Conservation (phyloP, 2,888 invertebrate species). For the Oligia fasciuncula region DNA sequence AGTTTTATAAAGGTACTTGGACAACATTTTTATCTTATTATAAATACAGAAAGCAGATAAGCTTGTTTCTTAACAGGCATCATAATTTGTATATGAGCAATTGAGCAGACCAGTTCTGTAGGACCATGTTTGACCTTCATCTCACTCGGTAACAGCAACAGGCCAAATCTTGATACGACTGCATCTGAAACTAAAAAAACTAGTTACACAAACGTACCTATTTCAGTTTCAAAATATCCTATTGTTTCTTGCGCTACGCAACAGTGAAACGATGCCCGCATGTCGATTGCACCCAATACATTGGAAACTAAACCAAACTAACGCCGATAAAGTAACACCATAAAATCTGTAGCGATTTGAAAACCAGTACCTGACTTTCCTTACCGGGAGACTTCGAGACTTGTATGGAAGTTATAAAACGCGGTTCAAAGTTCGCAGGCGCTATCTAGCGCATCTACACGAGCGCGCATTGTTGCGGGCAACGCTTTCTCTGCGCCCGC, state of each 20-base stretch:
- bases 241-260: slow-evolving; percentile 61
- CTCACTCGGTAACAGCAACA: slow-evolving; percentile 23
- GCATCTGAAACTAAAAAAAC: slow-evolving; percentile 46
- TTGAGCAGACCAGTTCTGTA: slow-evolving; percentile 36
- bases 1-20: neutral
- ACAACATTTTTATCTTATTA: slow-evolving; percentile 19
- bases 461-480: slow-evolving; percentile 69
- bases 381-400: slow-evolving; percentile 51
- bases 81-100: slow-evolving; percentile 41
- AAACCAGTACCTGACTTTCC: slow-evolving; percentile 60
- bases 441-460: slow-evolving; percentile 74
- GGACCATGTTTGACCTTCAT: slow-evolving; percentile 45
- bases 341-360: slow-evolving; percentile 60
- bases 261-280: slow-evolving; percentile 60
- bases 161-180: slow-evolving; percentile 41
- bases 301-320: slow-evolving; percentile 62
- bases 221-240: slow-evolving; percentile 62
- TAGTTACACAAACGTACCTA: slow-evolving; percentile 49
- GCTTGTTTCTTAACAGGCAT: slow-evolving; percentile 34
- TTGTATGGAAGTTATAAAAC: slow-evolving; percentile 65
- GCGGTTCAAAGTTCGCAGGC: slow-evolving; percentile 73
- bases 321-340: slow-evolving; percentile 59
- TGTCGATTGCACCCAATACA: slow-evolving; percentile 53
- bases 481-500: slow-evolving; percentile 71
- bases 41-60: slow-evolving; percentile 43